These are phyloP conservation scores for Drosophila helvetica DNA, from an alignment of 2,888 invertebrate species.

Conservation along the genomic window DNA sequence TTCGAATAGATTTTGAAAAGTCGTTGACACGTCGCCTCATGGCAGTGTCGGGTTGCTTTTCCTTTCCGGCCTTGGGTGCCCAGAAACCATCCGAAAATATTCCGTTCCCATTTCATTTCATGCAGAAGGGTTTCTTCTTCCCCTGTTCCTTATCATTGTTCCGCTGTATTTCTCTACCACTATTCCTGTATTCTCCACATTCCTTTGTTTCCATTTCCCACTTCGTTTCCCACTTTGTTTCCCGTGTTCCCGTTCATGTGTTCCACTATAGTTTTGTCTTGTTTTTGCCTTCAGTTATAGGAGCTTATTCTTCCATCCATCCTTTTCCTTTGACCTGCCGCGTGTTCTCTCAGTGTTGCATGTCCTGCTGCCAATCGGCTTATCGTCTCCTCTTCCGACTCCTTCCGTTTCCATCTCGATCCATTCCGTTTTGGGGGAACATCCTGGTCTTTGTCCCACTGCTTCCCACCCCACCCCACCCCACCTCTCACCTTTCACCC, in stretches of 20 bases:
- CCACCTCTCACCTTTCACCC: not conserved
- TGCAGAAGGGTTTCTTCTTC: too few relatives aligned
- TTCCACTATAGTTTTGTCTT: not conserved
- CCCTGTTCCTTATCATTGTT: too few relatives aligned
- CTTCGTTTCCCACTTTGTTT: not conserved
- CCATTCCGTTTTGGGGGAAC: not conserved
- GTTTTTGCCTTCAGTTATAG: not conserved
- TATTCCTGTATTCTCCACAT: too few relatives aligned
- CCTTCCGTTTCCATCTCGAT: constrained; percentile 7
- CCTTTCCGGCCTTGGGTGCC: not conserved
- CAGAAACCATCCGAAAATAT: too few relatives aligned
- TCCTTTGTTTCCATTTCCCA: too few relatives aligned
- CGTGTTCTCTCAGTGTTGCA: not conserved
- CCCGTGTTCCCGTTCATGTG: not conserved
- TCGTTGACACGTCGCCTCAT: not conserved
- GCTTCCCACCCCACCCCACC: constrained; percentile 11
- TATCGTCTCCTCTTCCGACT: constrained; percentile 17
- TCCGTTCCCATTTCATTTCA: too few relatives aligned
- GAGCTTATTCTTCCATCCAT: not conserved
- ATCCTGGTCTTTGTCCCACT: not conserved
- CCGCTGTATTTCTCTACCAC: too few relatives aligned
- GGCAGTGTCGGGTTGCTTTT: not conserved
- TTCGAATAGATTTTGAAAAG: too few relatives aligned
- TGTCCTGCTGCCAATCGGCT: constrained; percentile 22
- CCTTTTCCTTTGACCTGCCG: constrained; percentile 1